Percentiles rank a stretch among this genome's conserved stretches.
These are phyloP conservation scores for Halictus quadricinctus DNA, from an alignment of 2,888 invertebrate genomes.

Conservation along the genomic window DNA sequence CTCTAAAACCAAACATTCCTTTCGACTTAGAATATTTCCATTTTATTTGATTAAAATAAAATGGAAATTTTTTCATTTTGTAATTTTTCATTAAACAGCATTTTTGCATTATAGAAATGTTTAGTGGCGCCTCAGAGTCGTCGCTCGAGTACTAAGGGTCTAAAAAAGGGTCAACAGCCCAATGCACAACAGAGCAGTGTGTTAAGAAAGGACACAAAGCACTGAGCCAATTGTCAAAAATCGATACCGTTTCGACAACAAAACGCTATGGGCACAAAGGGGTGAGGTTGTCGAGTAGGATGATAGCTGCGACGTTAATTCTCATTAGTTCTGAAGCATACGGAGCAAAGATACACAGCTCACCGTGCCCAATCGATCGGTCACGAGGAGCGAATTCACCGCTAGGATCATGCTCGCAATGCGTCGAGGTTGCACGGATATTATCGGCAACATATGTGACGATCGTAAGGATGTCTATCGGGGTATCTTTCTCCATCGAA, in stretches of 20 bases:
- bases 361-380: slow-evolving; percentile 73
- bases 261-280: neutral
- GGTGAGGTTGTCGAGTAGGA: neutral
- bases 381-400: slow-evolving; percentile 66
- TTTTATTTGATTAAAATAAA: no score
- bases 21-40: no score
- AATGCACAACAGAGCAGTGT: neutral
- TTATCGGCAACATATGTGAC: slow-evolving; percentile 77
- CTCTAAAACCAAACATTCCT: no score
- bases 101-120: no score
- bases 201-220: neutral
- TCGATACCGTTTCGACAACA: neutral
- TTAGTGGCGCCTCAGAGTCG: no score
- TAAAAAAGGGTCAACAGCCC: no score
- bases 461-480: slow-evolving; percentile 65
- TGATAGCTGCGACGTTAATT: slow-evolving; percentile 30
- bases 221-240: neutral
- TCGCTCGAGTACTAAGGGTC: no score
- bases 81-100: no score
- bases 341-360: slow-evolving; percentile 50
- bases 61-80: no score
- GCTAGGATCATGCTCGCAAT: slow-evolving; percentile 43
- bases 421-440: slow-evolving; percentile 73
- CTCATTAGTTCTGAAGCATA: slow-evolving; percentile 55
- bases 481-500: slow-evolving; percentile 64